These are phyloP conservation scores for Tetranychus urticae DNA, from an alignment of 1,140 invertebrate species.

Conservation along the genomic window DNA sequence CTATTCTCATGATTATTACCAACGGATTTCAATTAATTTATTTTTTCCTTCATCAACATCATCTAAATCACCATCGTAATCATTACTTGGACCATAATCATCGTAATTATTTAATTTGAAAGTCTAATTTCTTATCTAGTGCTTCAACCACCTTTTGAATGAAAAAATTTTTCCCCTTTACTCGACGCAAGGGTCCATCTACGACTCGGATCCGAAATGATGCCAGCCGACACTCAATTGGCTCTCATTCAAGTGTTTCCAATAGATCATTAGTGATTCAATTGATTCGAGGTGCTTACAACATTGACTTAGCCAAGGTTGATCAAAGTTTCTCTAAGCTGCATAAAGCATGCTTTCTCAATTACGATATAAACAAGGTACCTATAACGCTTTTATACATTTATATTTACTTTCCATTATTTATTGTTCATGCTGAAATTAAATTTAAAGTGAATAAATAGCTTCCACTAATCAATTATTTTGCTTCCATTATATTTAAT, in stretches of 20 bases:
- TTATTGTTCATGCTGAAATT: too few relatives aligned
- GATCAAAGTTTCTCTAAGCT: slow-evolving; percentile 9
- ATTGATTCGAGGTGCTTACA: slow-evolving; percentile 8
- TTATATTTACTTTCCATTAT: too few relatives aligned
- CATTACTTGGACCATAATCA: too few relatives aligned
- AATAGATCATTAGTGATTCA: neutral
- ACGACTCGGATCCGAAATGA: neutral
- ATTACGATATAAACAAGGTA: slow-evolving; percentile 5
- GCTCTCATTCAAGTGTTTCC: neutral
- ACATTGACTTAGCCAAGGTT: slow-evolving; percentile 9
- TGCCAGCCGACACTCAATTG: neutral
- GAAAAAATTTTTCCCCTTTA: neutral
- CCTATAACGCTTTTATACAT: neutral
- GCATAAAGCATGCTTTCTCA: slow-evolving; percentile 6
- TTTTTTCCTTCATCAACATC: too few relatives aligned
- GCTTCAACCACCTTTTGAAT: neutral
- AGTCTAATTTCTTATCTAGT: too few relatives aligned
- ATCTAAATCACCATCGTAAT: too few relatives aligned
- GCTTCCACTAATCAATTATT: too few relatives aligned
- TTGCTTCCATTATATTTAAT: too few relatives aligned
- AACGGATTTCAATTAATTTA: too few relatives aligned
- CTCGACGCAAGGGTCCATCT: neutral
- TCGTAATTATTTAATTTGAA: too few relatives aligned
- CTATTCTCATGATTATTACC: too few relatives aligned
- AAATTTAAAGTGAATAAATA: too few relatives aligned